Conservation (phyloP, 2,113 vertebrate species). For the Microtus montanus region DNA sequence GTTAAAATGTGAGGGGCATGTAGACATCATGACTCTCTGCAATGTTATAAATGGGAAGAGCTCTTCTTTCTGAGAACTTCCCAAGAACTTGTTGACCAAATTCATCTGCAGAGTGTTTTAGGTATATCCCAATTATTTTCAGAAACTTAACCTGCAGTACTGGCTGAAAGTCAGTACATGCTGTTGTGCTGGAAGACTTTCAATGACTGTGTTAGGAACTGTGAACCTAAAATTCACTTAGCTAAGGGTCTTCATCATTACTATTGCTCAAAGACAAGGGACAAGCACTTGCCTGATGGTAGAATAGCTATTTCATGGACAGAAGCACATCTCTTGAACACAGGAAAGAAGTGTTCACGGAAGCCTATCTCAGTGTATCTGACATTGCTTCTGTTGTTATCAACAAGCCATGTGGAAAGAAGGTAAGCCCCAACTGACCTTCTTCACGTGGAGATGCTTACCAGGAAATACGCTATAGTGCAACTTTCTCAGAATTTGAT, state of each 20-base stretch:
- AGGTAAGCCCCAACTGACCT: not conserved
- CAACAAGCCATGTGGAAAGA: not conserved
- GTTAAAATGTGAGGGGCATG: not conserved
- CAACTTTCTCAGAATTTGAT: not conserved
- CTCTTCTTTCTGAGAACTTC: not conserved
- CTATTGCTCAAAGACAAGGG: not conserved
- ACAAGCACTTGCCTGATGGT: fast-evolving
- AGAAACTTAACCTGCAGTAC: not conserved
- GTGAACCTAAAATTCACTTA: not conserved
- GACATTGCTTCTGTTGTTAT: not conserved
- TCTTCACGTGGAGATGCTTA: not conserved
- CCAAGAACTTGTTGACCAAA: not conserved
- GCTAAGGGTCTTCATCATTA: not conserved
- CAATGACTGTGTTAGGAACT: not conserved
- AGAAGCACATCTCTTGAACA: fast-evolving
- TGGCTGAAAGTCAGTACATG: not conserved
- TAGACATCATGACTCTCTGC: not conserved
- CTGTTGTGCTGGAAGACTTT: not conserved
- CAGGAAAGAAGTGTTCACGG: fast-evolving
- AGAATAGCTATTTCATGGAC: no score
- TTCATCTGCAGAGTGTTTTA: not conserved
- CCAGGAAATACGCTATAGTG: not conserved
- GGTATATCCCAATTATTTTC: not conserved
- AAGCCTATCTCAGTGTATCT: not conserved
- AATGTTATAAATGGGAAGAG: not conserved